Conservation (phyloP, 2,888 invertebrate species). For the Baronia brevicornis region DNA sequence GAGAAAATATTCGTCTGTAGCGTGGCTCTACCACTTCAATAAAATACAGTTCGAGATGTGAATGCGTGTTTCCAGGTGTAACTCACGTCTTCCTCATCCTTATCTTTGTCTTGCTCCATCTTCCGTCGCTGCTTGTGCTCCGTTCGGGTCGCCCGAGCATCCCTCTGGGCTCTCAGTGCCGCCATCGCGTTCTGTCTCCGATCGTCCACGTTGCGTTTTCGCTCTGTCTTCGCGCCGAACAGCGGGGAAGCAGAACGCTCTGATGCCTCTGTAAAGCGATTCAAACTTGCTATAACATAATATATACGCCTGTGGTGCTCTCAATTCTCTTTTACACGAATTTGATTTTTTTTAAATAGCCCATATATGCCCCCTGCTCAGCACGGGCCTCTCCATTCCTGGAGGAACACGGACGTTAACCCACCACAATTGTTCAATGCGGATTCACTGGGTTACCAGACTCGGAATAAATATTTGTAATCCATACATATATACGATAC, state of each 20-base stretch:
- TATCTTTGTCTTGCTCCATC: conserved; percentile 65
- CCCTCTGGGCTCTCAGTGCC: conserved; percentile 89
- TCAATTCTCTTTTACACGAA: too few species aligned
- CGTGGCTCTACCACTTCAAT: too few species aligned
- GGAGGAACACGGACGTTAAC: too few species aligned
- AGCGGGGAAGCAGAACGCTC: conserved; percentile 58
- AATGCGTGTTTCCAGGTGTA: background rate
- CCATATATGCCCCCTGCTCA: too few species aligned
- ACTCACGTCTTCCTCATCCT: conserved; percentile 68
- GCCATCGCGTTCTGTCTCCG: conserved; percentile 96
- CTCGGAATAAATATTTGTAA: too few species aligned
- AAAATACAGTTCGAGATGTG: too few species aligned
- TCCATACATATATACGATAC: too few species aligned
- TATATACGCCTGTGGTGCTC: background rate
- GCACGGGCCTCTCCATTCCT: too few species aligned
- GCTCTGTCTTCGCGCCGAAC: conserved; percentile 76
- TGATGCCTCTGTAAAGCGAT: conserved; percentile 30
- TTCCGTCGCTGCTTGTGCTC: conserved; percentile 75
- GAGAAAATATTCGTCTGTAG: too few species aligned
- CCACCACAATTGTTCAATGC: too few species aligned
- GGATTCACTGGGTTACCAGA: too few species aligned
- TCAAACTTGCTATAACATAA: background rate
- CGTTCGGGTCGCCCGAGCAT: conserved; percentile 88
- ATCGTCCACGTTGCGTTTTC: conserved; percentile 92
- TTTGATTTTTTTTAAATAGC: too few species aligned